Evolutionary conservation across 2,113 vertebrate species (phyloP), one percentile per base, ranked within the genome.

Genomic region (Urocynchramus pylzowi): DNA sequence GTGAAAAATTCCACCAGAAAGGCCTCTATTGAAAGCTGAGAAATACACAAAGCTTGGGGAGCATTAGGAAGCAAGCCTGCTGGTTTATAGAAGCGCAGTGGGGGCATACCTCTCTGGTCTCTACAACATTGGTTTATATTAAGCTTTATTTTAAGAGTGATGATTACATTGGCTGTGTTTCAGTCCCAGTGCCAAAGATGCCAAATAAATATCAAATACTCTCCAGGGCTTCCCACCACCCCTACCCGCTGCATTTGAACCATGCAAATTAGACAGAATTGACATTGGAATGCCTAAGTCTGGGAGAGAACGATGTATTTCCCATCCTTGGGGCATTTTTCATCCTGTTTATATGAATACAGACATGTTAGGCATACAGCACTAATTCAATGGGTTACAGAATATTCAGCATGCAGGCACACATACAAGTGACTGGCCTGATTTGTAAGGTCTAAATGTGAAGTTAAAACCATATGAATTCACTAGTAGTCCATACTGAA

Each of bases 91-190:
- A 95, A 90, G 65, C 71, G 63, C 84, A 85, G 63, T 39, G 59
- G 87, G 82, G 74, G 39, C 77, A 84, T 56, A 63, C 33, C 90
- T 90, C 83, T 90, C 90, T 90, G 69, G 82, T 77, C 37, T 69
- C 61, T 80, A 80, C 47, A 93, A 90, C 65, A 95, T 30, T 68
- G 57, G 76, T 93, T 96, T 95, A 87, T 95, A 88, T 52, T 89
- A 94, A 87, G 69, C 88, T 93, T 92, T 93, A 73, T 93, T 97
- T 95, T 86, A 93, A 93, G 82, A 93, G 69, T 37, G 76, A 95
- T 93, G 89, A 96, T 96, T 95, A 94, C 64, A 70, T 65, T 89
- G 91, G 82, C 94, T 75, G 37, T 52, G 35, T 88, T 94, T 87
- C 89, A 89, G 81, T 84, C 71, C 47, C 57, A 60, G 71, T 89